phyloP scores from a whole-genome alignment of 1,140 invertebrate species.

The Calephelis nemesis region DNA sequence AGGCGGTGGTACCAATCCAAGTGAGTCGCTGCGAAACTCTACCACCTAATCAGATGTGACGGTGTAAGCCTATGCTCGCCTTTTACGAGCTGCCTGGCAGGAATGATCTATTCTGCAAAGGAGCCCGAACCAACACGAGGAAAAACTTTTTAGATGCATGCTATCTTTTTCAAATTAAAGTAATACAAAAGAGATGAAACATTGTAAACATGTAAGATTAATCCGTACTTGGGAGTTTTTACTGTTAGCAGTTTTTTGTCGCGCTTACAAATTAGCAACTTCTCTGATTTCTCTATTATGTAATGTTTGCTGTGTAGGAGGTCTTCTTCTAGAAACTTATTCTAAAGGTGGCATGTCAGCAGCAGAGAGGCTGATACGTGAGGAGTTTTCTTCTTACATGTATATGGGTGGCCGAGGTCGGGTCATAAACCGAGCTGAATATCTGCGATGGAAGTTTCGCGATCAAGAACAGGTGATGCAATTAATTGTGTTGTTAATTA shows the following conservation, averaged over 20 bases:
- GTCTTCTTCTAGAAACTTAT: constrained; percentile 92
- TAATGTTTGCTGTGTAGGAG: constrained; percentile 76
- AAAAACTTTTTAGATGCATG: too few relatives aligned
- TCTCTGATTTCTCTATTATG: neutral
- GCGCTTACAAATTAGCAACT: neutral
- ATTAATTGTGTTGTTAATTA: neutral
- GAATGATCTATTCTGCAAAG: too few relatives aligned
- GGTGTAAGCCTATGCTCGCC: too few relatives aligned
- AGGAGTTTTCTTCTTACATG: constrained; percentile 93
- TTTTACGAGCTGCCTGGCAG: too few relatives aligned
- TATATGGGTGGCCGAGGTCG: constrained; percentile 94
- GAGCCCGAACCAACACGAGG: too few relatives aligned
- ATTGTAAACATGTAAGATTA: too few relatives aligned
- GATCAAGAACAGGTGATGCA: constrained; percentile 85
- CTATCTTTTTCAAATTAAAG: too few relatives aligned
- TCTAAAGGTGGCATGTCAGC: constrained; percentile 87
- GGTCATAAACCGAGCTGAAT: constrained; percentile 93
- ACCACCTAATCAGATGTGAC: too few relatives aligned
- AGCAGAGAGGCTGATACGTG: constrained; percentile 92
- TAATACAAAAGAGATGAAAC: too few relatives aligned
- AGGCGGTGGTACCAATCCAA: too few relatives aligned
- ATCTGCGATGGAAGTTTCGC: constrained; percentile 95
- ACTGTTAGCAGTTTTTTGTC: neutral
- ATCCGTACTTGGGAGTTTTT: too few relatives aligned
- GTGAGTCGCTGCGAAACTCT: too few relatives aligned